A percentile compares a stretch with the other conserved stretches of the same genome.
Conservation (phyloP, 1,140 invertebrate genomes). For the Oryzaephilus surinamensis region DNA sequence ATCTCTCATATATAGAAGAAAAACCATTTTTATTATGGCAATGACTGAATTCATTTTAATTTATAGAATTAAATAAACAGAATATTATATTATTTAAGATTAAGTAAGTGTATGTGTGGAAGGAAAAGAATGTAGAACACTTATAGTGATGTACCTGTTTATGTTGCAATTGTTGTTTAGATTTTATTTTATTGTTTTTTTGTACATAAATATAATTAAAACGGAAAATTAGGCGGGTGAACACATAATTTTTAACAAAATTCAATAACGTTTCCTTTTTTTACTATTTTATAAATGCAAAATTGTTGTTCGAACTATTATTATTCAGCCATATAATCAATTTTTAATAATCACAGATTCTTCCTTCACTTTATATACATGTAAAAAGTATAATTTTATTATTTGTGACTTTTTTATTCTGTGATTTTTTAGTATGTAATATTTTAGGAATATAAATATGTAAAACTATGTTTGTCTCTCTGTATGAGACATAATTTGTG, state of each 20-base stretch:
- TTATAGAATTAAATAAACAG: constrained; percentile 11
- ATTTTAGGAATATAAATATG: constrained; percentile 1
- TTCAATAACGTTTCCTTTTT: constrained; percentile 4
- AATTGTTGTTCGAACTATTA: constrained; percentile 6
- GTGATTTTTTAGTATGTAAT: constrained; percentile 20
- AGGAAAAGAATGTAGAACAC: constrained; percentile 17
- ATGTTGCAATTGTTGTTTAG: constrained; percentile 34
- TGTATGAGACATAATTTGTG: constrained; percentile 3
- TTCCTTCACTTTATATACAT: not conserved
- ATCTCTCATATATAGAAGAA: constrained; percentile 8
- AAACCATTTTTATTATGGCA: constrained; percentile 3
- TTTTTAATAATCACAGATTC: constrained; percentile 12
- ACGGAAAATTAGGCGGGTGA: too few relatives aligned
- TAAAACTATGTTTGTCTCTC: constrained; percentile 10
- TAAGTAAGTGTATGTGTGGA: constrained; percentile 12
- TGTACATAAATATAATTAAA: constrained; percentile 19
- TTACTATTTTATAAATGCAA: constrained; percentile 7
- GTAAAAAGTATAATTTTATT: constrained; percentile 8
- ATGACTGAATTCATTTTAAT: constrained; percentile 18
- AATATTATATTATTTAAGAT: not conserved
- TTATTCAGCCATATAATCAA: constrained; percentile 11
- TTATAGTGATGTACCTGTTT: constrained; percentile 32
- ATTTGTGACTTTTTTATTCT: constrained; percentile 27
- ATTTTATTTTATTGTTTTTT: constrained; percentile 33
- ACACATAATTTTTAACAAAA: not conserved